Conservation (phyloP, 2,797 vertebrate genomes). For the Pampus argenteus region DNA sequence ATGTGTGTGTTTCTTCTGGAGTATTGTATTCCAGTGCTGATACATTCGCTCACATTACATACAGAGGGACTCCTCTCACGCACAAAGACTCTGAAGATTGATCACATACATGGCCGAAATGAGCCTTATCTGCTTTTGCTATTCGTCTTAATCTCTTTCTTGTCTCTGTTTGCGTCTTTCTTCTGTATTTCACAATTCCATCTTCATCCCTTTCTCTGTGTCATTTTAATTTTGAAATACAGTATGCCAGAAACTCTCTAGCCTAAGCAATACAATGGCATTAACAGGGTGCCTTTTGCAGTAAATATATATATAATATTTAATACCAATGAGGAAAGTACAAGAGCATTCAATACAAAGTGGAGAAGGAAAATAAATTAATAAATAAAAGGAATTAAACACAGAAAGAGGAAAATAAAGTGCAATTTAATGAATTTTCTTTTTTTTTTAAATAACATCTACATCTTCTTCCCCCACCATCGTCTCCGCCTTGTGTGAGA, state of each 20-base stretch:
- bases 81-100: constrained; percentile 21
- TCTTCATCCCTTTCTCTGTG: not conserved
- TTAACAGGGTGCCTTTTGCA: constrained; percentile 29
- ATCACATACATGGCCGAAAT: constrained; percentile 32
- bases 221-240: constrained; percentile 48
- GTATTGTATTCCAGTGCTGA: constrained; percentile 25
- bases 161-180: constrained; percentile 18
- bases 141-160: constrained; percentile 36
- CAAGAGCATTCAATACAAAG: not conserved
- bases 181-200: constrained; percentile 8
- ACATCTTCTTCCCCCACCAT: not conserved
- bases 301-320: too few relatives aligned
- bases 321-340: constrained; percentile 44
- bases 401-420: constrained; percentile 11
- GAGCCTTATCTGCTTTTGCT: constrained; percentile 11
- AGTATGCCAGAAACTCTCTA: constrained; percentile 28
- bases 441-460: not conserved
- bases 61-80: constrained; percentile 25
- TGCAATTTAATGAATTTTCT: constrained; percentile 8
- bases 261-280: constrained; percentile 32
- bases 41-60: constrained; percentile 36
- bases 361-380: not conserved
- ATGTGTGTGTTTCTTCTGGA: constrained; percentile 22
- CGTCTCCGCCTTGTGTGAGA: not conserved
- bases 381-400: constrained; percentile 7